Conservation (phyloP, 2,888 invertebrate genomes). For the Oxycera nigricornis region DNA sequence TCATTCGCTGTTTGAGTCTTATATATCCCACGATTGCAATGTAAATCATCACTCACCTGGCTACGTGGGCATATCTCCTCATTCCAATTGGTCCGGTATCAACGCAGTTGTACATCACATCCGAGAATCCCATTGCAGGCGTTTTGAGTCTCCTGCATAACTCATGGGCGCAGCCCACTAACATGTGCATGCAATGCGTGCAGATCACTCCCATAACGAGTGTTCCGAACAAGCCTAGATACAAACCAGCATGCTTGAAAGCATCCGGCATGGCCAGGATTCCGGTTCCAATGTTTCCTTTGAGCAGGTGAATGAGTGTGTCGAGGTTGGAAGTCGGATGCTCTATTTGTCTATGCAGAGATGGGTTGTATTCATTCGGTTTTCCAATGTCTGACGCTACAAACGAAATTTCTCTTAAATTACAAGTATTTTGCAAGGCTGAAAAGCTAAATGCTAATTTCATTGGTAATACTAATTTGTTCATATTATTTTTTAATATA, state of each 20-base stretch:
- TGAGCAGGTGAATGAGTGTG: slow-evolving; percentile 76
- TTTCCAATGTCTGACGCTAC: slow-evolving; percentile 49
- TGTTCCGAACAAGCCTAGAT: slow-evolving; percentile 83
- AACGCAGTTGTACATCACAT: slow-evolving; percentile 80
- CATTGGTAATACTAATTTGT: too few species aligned
- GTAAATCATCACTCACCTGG: slow-evolving; percentile 50
- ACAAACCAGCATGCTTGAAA: slow-evolving; percentile 87
- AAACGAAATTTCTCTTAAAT: too few species aligned
- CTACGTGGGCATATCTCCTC: slow-evolving; percentile 60
- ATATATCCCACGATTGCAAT: too few species aligned
- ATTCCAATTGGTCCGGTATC: slow-evolving; percentile 74
- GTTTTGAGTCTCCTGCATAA: slow-evolving; percentile 72
- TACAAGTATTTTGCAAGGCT: too few species aligned
- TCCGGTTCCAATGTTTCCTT: slow-evolving; percentile 87
- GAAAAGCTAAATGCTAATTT: too few species aligned
- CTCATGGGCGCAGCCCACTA: slow-evolving; percentile 77
- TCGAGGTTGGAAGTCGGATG: slow-evolving; percentile 83
- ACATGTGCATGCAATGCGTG: slow-evolving; percentile 91
- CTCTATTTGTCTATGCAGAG: slow-evolving; percentile 73
- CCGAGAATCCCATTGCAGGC: slow-evolving; percentile 79
- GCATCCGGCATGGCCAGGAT: slow-evolving; percentile 97
- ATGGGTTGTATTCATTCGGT: slow-evolving; percentile 65
- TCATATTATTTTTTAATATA: too few species aligned
- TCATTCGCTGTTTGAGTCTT: too few species aligned
- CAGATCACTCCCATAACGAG: slow-evolving; percentile 85